Percentiles rank a stretch among this genome's conserved stretches.
Conservation (phyloP, 2,113 vertebrate genomes). For the Silurus meridionalis region DNA sequence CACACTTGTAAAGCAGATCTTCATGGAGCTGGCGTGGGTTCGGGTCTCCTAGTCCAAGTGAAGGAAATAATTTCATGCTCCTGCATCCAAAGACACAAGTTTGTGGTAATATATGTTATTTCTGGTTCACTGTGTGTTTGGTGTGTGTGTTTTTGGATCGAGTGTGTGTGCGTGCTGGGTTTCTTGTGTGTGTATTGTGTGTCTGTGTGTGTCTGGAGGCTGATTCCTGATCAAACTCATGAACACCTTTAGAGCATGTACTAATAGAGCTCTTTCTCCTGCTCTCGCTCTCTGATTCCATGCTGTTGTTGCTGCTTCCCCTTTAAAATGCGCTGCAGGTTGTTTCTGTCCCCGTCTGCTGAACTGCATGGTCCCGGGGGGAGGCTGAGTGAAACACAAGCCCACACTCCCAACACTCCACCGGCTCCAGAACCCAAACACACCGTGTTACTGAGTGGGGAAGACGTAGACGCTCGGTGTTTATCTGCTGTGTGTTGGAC, state of each 20-base stretch:
- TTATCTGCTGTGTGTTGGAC: background rate
- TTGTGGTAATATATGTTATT: too few species aligned
- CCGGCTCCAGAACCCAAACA: slow-evolving; percentile 12
- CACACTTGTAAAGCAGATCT: too few species aligned
- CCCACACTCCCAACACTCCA: slow-evolving; percentile 36
- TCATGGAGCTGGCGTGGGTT: too few species aligned
- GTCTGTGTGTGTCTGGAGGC: slow-evolving; percentile 6
- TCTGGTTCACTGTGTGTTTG: too few species aligned
- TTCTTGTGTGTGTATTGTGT: background rate
- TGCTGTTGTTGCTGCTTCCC: background rate
- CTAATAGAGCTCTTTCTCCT: slow-evolving; percentile 34
- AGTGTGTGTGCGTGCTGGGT: background rate
- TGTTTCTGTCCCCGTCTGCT: slow-evolving; percentile 41
- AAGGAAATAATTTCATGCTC: too few species aligned
- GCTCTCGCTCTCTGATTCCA: background rate
- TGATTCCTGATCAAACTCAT: slow-evolving; percentile 6
- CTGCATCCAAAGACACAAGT: too few species aligned
- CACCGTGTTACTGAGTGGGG: slow-evolving; percentile 3
- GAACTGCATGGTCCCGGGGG: slow-evolving; percentile 35
- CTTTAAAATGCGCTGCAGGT: slow-evolving; percentile 39
- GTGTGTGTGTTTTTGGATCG: background rate
- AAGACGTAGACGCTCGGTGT: slow-evolving; percentile 26
- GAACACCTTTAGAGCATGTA: slow-evolving; percentile 1
- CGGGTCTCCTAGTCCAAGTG: too few species aligned
- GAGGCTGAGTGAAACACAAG: slow-evolving; percentile 43